Conservation (phyloP, 2,888 invertebrate species). For the Furcula furcula region DNA sequence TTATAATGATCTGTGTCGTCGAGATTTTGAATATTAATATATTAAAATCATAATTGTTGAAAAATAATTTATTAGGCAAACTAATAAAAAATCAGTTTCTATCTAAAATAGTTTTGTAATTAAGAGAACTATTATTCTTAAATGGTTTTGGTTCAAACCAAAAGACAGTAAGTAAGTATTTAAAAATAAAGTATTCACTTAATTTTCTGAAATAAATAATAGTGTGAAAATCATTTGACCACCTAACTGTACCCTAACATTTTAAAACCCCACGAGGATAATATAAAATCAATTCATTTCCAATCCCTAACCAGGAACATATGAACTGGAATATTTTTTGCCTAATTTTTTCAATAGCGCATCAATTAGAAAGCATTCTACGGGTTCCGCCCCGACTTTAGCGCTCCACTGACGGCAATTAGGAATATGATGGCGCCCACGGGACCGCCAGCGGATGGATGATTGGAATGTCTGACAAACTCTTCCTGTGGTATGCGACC, state of each 20-base stretch:
- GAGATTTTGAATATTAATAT: constrained; percentile 7
- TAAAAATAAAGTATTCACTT: too few relatives aligned
- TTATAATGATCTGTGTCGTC: constrained; percentile 12
- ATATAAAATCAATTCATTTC: constrained; percentile 33
- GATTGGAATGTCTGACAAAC: constrained; percentile 45
- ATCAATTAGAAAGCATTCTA: constrained; percentile 49
- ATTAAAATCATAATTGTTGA: constrained; percentile 9
- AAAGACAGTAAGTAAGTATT: too few relatives aligned
- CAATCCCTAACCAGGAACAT: constrained; percentile 60
- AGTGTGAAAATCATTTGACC: too few relatives aligned
- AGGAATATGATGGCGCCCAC: constrained; percentile 47
- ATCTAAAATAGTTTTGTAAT: too few relatives aligned
- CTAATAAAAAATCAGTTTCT: too few relatives aligned
- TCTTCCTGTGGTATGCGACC: constrained; percentile 53
- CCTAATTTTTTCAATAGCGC: constrained; percentile 35
- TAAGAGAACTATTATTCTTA: too few relatives aligned
- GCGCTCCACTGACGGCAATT: constrained; percentile 49
- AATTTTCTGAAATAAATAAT: too few relatives aligned
- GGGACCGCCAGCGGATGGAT: constrained; percentile 49
- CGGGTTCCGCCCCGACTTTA: constrained; percentile 54
- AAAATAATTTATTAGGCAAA: too few relatives aligned
- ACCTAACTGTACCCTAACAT: background rate
- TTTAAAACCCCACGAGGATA: constrained; percentile 27
- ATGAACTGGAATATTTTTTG: constrained; percentile 39
- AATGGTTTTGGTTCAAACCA: too few relatives aligned